Evolutionary conservation across 2,797 vertebrate species (phyloP).

Genomic region (Ptychadena robeensis): DNA sequence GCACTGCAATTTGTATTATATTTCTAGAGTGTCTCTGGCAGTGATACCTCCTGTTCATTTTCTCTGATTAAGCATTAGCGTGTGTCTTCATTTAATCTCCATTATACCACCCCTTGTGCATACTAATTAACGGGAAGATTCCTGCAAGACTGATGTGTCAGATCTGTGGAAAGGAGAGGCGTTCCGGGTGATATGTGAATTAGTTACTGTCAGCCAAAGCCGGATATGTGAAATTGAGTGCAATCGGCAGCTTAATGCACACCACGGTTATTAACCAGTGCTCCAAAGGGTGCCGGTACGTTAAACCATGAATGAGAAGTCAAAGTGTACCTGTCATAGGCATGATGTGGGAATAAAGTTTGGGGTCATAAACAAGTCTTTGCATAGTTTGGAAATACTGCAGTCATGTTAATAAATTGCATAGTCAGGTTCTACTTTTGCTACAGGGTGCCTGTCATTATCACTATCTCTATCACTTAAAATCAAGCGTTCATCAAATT

Average conservation of each 20-base stretch:
- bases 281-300: background rate
- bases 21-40: slow-evolving; percentile 5
- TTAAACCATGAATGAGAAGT: background rate
- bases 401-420: too few relatives aligned
- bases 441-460: too few relatives aligned
- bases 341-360: background rate
- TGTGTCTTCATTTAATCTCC: slow-evolving; percentile 42
- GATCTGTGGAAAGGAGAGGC: slow-evolving; percentile 8
- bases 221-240: slow-evolving; percentile 7
- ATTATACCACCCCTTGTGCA: slow-evolving; percentile 26
- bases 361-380: background rate
- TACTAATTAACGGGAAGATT: slow-evolving; percentile 35
- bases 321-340: background rate
- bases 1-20: slow-evolving; percentile 18
- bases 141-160: slow-evolving; percentile 11
- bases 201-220: slow-evolving; percentile 25
- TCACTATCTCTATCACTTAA: too few relatives aligned
- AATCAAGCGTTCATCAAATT: too few relatives aligned
- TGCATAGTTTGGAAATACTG: too few relatives aligned
- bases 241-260: background rate
- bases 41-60: slow-evolving; percentile 28
- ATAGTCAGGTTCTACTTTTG: too few relatives aligned
- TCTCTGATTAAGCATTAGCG: slow-evolving; percentile 40
- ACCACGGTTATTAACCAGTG: background rate
- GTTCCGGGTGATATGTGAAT: slow-evolving; percentile 17